Conservation (phyloP, 1,140 invertebrate genomes). For the Gryon sp. region DNA sequence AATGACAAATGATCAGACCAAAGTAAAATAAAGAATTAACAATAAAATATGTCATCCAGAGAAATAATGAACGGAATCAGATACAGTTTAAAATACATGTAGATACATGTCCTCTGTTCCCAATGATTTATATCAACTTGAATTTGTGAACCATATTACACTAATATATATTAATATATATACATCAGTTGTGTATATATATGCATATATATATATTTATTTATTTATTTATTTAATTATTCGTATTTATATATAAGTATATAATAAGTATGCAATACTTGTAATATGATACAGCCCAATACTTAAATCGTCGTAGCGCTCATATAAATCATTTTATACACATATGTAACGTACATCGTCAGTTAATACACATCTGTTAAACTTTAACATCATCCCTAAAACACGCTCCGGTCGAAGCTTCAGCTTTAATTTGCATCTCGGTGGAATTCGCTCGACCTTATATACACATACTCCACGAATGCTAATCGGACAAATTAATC, state of each 20-base stretch:
- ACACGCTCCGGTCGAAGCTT: conserved; percentile 16
- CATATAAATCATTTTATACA: conserved; percentile 71
- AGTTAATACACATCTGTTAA: conserved; percentile 74
- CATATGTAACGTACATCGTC: conserved; percentile 74
- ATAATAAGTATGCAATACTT: no score
- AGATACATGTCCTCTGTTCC: conserved; percentile 42
- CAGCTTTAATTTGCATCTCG: conserved; percentile 26
- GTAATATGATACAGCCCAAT: conserved; percentile 74
- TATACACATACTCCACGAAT: conserved; percentile 42
- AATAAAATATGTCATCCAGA: conserved; percentile 49
- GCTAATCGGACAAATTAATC: conserved; percentile 40
- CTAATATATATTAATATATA: conserved; percentile 57
- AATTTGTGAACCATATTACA: conserved; percentile 32
- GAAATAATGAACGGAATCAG: conserved; percentile 37
- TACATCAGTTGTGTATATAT: conserved; percentile 15
- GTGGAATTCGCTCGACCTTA: conserved; percentile 31
- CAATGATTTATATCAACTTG: conserved; percentile 36
- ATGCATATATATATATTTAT: not conserved
- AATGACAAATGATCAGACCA: conserved; percentile 17
- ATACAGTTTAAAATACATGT: conserved; percentile 43
- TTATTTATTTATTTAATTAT: conserved; percentile 25
- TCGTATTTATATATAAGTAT: no score
- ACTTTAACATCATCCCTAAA: conserved; percentile 68
- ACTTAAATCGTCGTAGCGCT: conserved; percentile 66
- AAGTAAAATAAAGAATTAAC: conserved; percentile 47